Base-by-base conservation (phyloP, 2,113 vertebrate species). In the Plestiodon gilberti region DNA sequence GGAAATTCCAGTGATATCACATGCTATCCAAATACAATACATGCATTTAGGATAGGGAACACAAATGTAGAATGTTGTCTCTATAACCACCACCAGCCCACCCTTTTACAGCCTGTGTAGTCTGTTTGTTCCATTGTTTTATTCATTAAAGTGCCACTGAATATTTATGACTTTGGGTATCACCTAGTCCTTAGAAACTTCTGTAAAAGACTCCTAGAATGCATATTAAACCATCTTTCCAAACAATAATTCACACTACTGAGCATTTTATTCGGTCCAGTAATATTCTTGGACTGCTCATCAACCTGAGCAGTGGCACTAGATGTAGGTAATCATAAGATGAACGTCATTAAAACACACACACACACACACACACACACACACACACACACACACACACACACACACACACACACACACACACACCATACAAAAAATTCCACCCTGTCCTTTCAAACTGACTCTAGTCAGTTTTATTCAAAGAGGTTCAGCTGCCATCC, bases 91-190 rank as follows among this genome's bases (percentile, higher is more conserved):
- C 67, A 5, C 6, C n/a, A n/a, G n/a, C n/a, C 67, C 8, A 48
- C 43, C 43, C 43, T 48, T 70, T 70, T 33, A 70, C 17, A 17
- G 13, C 22, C 40, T 33, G 78, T 28, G 3, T 22, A 0, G 30
- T 48, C 61, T 92, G 1, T 78, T 93, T 91, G 61, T 74, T 90
- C 43, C 62, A 52, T 48, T 69, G 57, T n/a, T 78, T 87, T 71
- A 78, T 75, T 88, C 62, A 67, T 35, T 40, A 85, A 3, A 52
- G 67, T 35, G 20, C 74, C 15, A 5, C 28, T n/a, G 43, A 76
- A 76, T 52, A 55, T 52, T 76, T 30, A 76, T 52, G 40, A 25
- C 43, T 76, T 20, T 55, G 2, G 4, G 7, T 30, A 23, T 76
- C 43, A 48, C 43, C 43, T 48, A 48, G 4, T 48, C 43, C 43